A percentile compares a stretch with the other conserved stretches of the same genome.
Conservation (phyloP, 2,113 vertebrate species). For the Grallaria varia region DNA sequence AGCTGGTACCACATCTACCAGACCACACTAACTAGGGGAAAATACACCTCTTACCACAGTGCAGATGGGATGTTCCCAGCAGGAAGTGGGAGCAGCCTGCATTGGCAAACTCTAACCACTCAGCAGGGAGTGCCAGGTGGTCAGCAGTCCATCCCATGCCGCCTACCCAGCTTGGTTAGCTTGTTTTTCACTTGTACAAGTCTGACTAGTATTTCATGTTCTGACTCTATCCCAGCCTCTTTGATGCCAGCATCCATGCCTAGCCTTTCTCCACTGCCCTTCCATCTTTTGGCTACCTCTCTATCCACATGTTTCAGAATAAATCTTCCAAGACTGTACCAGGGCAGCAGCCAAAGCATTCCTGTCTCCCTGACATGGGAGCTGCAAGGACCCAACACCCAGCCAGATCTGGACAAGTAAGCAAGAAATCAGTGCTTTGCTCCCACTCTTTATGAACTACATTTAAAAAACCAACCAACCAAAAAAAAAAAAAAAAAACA, state of each 20-base stretch:
- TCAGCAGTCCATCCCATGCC: slow-evolving; percentile 2
- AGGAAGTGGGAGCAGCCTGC: slow-evolving; percentile 30
- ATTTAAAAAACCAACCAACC: neutral
- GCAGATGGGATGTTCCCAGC: neutral
- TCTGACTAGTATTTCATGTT: slow-evolving; percentile 31
- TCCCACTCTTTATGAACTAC: neutral
- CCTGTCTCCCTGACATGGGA: neutral
- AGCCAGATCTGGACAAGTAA: neutral
- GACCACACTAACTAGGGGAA: neutral
- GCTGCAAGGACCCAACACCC: neutral
- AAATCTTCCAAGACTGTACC: neutral
- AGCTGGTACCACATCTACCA: neutral
- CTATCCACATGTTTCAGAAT: neutral
- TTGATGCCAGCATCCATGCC: neutral
- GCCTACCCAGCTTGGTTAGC: neutral
- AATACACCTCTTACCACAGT: neutral
- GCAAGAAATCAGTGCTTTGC: neutral
- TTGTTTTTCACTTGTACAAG: neutral
- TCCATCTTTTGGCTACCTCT: neutral
- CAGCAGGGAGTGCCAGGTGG: slow-evolving; percentile 21
- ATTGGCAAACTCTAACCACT: neutral
- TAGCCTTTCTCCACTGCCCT: neutral
- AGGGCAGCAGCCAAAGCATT: neutral
- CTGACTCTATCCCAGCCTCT: neutral
- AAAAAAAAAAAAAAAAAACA: neutral